Evolutionary conservation across 1,140 invertebrate species (phyloP), one percentile per base, ranked within the genome.

Genomic region (Zaprionus capensis): DNA sequence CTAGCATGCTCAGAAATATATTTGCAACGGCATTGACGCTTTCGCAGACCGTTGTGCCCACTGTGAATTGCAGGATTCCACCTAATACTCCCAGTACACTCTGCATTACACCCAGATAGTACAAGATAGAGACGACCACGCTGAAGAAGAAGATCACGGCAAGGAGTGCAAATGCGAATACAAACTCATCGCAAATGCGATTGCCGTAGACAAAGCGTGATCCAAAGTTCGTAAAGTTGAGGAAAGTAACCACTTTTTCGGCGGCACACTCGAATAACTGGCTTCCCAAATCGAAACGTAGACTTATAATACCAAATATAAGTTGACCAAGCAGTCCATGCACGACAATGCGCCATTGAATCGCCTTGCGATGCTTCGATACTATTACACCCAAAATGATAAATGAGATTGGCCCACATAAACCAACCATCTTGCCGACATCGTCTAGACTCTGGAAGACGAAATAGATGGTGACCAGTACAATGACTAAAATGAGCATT

Each of bases 121-220:
- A 98, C 17, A 98, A 92, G 7, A 98, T 94, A 84, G 97, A 96
- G 4, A 98, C 95, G 61, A 96, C 91, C 85, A 98, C 97, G 80
- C 96, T 96, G 83, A 98, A 96, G 94, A 98, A 98, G 93, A 97
- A 97, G 51, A 98, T 97, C 0, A 98, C 96, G 1, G 97, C 95
- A 17, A 98, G 92, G 0, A 95, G 97, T 78, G 95, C 94, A 92
- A 98, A 98, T 2, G 96, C 97, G 91, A 97, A 98, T 2, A 97
- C 94, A 41, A 80, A 92, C 1, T 94, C 91, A 15, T 93, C 92
- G 5, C 96, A 94, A 0, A 97, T 92, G 0, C 93, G 64, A 20
- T 96, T 94, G 0, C 97, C 97, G 91, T 97, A 99, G 0, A 98
- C 96, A 86, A 99, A 98, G 3, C 88, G 93, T 0, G 97, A 95